Base-by-base conservation (phyloP, 2,888 invertebrate genomes). In the Synergus itoensis region DNA sequence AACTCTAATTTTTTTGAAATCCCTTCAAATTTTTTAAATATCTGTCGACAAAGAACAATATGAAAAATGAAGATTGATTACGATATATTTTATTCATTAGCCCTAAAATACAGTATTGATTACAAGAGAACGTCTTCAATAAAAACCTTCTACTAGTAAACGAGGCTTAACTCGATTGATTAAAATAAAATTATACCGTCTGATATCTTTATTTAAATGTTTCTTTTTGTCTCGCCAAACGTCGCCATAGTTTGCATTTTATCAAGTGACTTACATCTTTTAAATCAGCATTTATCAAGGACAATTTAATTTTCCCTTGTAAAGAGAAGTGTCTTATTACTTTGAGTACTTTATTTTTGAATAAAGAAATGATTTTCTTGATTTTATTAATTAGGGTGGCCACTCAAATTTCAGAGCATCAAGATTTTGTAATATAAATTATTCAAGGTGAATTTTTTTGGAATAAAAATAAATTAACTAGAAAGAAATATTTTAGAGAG, bases 171-270 rank as follows among this genome's bases (percentile, higher is more conserved):
- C 43, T 65, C n/a, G 18, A 67, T 67, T 45, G 18, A 43, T 43
- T 67, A 43, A 67, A 43, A 43, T 43, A 67, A 67, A 67, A 43
- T 67, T 67, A 14, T 11, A 67, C 43, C n/a, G 67, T 48, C 48
- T 48, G 48, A 36, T 36, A 36, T 36, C 36, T 36, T 5, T 36
- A 36, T 36, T 36, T 36, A 36, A 36, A 5, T 36, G 36, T 36
- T 7, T 16, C 7, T 48, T 48, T 48, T 48, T 16, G 48, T 48
- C 48, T 48, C 48, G 48, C 48, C 48, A 48, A 48, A 16, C 12
- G 16, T 16, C 48, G 16, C 48, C 48, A 16, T 48, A 1, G 48
- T 48, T 48, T 16, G 14, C 16, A 5, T 48, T 48, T 16, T 16
- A 45, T 16, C 14, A 16, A 16, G 16, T 48, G 16, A 48, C 16